Evolutionary conservation across 2,113 vertebrate genomes (phyloP).

Genomic region (Seriola dumerili): DNA sequence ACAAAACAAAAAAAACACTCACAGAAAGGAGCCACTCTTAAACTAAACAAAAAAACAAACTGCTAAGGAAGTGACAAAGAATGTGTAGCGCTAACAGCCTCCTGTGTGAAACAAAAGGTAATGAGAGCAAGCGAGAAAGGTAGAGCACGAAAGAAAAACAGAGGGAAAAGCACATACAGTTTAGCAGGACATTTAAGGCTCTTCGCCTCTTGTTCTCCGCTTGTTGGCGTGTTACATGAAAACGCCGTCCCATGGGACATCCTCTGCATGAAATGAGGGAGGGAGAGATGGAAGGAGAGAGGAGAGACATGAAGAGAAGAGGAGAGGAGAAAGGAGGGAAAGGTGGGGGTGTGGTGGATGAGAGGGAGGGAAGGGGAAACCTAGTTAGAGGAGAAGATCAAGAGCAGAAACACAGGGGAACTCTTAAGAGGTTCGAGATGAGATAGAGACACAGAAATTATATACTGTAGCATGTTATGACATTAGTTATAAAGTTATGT

Average conservation of each 20-base stretch:
- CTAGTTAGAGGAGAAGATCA: constrained; percentile 54
- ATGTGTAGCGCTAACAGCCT: constrained; percentile 39
- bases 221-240: constrained; percentile 61
- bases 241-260: constrained; percentile 50
- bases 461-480: constrained; percentile 3
- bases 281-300: constrained; percentile 16
- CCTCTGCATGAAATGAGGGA: constrained; percentile 40
- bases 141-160: constrained; percentile 24
- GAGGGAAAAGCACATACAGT: constrained; percentile 51
- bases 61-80: constrained; percentile 32
- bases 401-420: constrained; percentile 11
- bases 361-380: constrained; percentile 24
- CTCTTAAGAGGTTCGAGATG: constrained; percentile 22
- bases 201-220: constrained; percentile 43
- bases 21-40: background rate
- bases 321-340: constrained; percentile 12
- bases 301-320: constrained; percentile 23
- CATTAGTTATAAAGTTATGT: constrained; percentile 31
- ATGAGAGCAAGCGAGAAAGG: constrained; percentile 47
- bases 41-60: constrained; percentile 15
- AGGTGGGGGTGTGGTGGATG: constrained; percentile 26
- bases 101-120: constrained; percentile 55
- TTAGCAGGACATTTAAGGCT: constrained; percentile 69
- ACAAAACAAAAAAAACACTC: constrained; percentile 23
- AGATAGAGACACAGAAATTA: constrained; percentile 12